Base-by-base conservation (phyloP, 2,797 vertebrate species). In the Garrulus glandarius region DNA sequence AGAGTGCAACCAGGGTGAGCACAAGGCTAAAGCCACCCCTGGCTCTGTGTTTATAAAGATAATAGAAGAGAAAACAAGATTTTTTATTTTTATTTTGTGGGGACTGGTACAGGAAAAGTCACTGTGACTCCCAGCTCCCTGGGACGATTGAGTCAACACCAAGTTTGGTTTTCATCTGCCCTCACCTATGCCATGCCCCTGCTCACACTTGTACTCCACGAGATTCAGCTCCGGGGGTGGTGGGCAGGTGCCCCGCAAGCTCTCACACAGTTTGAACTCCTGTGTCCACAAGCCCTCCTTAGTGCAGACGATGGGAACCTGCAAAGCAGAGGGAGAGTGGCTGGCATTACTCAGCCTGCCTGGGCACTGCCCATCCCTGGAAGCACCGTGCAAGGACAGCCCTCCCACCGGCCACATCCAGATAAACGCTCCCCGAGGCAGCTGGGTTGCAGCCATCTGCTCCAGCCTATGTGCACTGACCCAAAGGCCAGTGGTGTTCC, bases 251-350 rank as follows among this genome's bases (percentile, higher is more conserved):
- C 99, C 99, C 70, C 79, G 95, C 36, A 99, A 95, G 39, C 92
- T 98, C 83, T 98, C 97, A 46, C 99, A 99, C 97, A 99, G 98
- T 47, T 97, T 98, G 95, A 99, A 99, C 82, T 98, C 98, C 61
- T 98, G 97, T 11, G 98, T 99, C 99, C 99, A 99, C 47, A 89
- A 84, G 1, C 99, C 99, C 29, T 99, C 98, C 95, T 99, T 99
- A 7, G 98, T 99, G 95, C 99, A 99, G 90, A 98, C 41, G 26
- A 99, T 99, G 47, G 98, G 98, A 46, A 87, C 97, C 99, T 99
- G 94, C 57, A 84, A 96, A 96, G 49, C 36, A 91, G 70, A 97
- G 41, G 43, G 43, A 88, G 26, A 92, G 52, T n/a, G 44, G 88
- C 20, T 0, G 6, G 34, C 1, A 1, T 96, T 50, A 90, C 30